These are phyloP conservation scores for Hippoglossus hippoglossus DNA, from an alignment of 2,797 vertebrate species.

Conservation along the genomic window DNA sequence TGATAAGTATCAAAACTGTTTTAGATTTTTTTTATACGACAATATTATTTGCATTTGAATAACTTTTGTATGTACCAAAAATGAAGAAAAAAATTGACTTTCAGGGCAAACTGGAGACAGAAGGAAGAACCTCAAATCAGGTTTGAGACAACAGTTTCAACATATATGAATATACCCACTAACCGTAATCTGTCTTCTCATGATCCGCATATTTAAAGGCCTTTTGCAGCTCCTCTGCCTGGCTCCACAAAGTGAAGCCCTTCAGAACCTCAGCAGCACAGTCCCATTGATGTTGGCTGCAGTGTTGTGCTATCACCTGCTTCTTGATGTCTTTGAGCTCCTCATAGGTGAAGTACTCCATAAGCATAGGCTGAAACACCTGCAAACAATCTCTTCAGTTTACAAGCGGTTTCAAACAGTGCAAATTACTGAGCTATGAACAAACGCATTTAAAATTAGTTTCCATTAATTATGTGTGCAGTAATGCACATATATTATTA, in stretches of 20 bases:
- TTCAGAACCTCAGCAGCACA: conserved; percentile 87
- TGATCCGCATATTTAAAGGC: conserved; percentile 95
- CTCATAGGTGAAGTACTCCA: conserved; percentile 99
- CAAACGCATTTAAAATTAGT: background rate
- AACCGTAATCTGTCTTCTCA: conserved; percentile 93
- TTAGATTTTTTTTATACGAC: background rate
- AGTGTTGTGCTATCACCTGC: conserved; percentile 96
- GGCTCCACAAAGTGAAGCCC: conserved; percentile 92
- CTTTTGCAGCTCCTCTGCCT: conserved; percentile 94
- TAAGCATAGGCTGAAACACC: conserved; percentile 99
- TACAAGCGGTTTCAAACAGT: conserved; percentile 6
- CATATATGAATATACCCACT: conserved; percentile 43
- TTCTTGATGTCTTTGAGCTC: conserved; percentile 99
- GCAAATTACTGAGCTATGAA: background rate
- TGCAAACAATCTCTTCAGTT: conserved; percentile 69
- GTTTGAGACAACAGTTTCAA: background rate
- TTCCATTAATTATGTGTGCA: background rate
- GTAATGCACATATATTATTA: too few relatives aligned
- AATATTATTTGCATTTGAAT: background rate
- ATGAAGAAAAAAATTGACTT: too few relatives aligned
- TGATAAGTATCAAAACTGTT: background rate
- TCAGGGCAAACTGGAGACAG: background rate
- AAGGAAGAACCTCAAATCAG: background rate
- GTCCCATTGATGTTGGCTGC: conserved; percentile 88
- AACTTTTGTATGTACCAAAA: background rate